Base-by-base conservation (phyloP, 1,140 invertebrate species). In the Aplysia californica region DNA sequence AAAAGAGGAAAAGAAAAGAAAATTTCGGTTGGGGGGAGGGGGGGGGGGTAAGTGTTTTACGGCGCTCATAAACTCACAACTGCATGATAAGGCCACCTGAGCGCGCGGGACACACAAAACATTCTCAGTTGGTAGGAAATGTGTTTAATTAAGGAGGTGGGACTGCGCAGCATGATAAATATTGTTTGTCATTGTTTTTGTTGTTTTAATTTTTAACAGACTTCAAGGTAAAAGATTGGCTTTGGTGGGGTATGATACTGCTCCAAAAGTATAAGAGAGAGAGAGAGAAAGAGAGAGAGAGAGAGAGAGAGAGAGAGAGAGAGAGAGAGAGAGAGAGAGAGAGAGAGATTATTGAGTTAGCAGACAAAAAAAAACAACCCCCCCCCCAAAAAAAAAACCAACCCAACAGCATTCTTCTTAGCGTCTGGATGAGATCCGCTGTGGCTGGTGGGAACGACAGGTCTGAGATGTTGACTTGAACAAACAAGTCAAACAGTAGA, bases 291-390 rank as follows among this genome's bases (percentile, higher is more conserved):
- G 31, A 66, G 64, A 31, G 5, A 33, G 64, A 66, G 6, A 66
- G 31, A 5, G 64, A 66, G 64, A 33, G 31, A 33, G 64, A 66
- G 64, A 33, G 5, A 66, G 64, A 66, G 6, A 33, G 64, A 66
- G 6, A 33, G 31, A 33, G 64, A 66, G 64, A 33, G 31, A 33
- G 64, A 66, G 31, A 33, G 31, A 33, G 64, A 66, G 64, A 33
- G 31, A 50, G 10, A 15, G 44, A 50, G 10, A 50, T 15, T 10
- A 50, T 15, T 50, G n/a, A 50, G 44, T 15, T n/a, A 50, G n/a
- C n/a, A 15, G 44, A 50, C 44, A 50, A 50, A 50, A 50, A n/a
- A 50, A 50, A n/a, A 50, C 10, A n/a, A 50, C 44, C 10, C 44
- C n/a, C n/a, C n/a, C n/a, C n/a, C n/a, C n/a, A n/a, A n/a, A n/a